phyloP scores from a whole-genome alignment of 1,140 invertebrate genomes.

The Littorina saxatilis region DNA sequence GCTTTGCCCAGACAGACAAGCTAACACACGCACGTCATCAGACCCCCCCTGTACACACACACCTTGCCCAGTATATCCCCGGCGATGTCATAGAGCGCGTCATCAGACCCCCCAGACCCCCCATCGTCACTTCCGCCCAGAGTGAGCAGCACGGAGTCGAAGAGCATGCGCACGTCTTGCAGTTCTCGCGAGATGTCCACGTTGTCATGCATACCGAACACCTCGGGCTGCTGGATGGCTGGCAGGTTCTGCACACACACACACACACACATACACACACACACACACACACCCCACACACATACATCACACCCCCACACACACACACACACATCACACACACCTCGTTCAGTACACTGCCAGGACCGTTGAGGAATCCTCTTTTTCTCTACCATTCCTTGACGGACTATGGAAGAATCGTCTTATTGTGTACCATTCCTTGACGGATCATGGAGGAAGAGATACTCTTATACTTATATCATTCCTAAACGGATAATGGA shows the following conservation, averaged over 20 bases:
- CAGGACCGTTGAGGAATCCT: neutral
- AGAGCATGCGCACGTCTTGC: conserved; percentile 72
- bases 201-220: conserved; percentile 77
- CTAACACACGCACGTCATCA: neutral
- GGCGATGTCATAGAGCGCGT: conserved; percentile 69
- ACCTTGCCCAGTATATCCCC: conserved; percentile 74
- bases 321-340: too few relatives aligned
- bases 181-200: conserved; percentile 75
- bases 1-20: neutral
- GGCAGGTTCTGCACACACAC: conserved; percentile 80
- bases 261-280: too few relatives aligned
- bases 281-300: too few relatives aligned
- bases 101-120: conserved; percentile 70
- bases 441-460: too few relatives aligned
- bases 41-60: neutral
- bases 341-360: too few relatives aligned
- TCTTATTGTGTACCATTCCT: too few relatives aligned
- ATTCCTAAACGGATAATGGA: too few relatives aligned
- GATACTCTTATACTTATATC: too few relatives aligned
- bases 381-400: too few relatives aligned
- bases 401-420: too few relatives aligned
- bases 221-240: conserved; percentile 70
- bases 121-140: conserved; percentile 71
- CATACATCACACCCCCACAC: too few relatives aligned
- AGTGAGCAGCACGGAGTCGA: conserved; percentile 75